Conservation (phyloP, 2,113 vertebrate species). For the Mus pahari region DNA sequence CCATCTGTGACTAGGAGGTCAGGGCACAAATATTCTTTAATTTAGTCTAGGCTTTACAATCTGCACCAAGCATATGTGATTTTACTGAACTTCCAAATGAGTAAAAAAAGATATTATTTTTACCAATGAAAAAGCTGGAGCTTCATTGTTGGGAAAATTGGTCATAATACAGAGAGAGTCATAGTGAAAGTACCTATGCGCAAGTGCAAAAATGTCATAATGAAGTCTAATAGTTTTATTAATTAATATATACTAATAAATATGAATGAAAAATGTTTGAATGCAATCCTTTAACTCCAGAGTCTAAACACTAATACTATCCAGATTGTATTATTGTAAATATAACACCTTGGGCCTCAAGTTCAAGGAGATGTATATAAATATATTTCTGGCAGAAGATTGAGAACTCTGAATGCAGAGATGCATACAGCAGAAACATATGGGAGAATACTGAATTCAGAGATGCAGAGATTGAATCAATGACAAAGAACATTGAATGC, state of each 20-base stretch:
- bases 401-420: not conserved
- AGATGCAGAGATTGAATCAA: not conserved
- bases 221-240: not conserved
- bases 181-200: not conserved
- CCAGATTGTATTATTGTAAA: not conserved
- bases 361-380: not conserved
- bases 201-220: not conserved
- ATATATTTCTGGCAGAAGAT: not conserved
- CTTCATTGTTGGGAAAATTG: not conserved
- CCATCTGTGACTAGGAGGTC: not conserved
- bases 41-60: not conserved
- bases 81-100: not conserved
- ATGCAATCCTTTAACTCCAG: not conserved
- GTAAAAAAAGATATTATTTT: not conserved
- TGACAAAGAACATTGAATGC: not conserved
- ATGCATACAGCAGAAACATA: not conserved
- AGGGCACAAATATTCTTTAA: not conserved
- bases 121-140: not conserved
- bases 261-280: not conserved
- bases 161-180: not conserved
- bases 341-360: not conserved
- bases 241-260: not conserved
- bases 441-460: not conserved
- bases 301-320: not conserved
- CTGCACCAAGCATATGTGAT: fast-evolving